Evolutionary conservation across 2,797 vertebrate genomes (phyloP).

Genomic region (Gallinago stenura): DNA sequence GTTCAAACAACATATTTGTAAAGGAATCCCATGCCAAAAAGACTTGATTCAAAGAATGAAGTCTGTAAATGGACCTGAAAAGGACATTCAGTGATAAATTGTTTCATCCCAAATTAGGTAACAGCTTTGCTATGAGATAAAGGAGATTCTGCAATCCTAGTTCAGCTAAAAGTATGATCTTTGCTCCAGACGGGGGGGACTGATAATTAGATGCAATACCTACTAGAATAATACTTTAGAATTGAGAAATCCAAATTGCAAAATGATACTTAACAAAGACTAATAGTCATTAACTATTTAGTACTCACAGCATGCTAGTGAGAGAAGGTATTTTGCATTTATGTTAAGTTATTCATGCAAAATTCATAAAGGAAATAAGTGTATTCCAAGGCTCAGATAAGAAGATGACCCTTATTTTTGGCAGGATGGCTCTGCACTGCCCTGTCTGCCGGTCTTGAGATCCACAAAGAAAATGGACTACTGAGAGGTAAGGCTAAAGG

Average conservation of each 20-base stretch:
- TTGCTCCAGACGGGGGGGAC: background rate
- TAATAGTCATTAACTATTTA: conserved; percentile 25
- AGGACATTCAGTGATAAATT: background rate
- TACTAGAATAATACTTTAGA: background rate
- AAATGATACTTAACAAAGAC: conserved; percentile 36
- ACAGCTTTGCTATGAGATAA: background rate
- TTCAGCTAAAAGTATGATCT: background rate
- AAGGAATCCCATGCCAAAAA: background rate
- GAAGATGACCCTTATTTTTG: background rate
- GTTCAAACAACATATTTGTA: background rate
- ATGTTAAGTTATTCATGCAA: background rate
- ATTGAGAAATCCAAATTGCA: conserved; percentile 59
- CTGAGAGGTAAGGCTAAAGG: background rate
- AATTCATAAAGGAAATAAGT: background rate
- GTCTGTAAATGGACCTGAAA: background rate
- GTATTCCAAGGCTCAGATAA: background rate
- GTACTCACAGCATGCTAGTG: background rate
- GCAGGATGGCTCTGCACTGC: background rate
- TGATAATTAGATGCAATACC: conserved; percentile 4
- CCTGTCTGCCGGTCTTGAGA: background rate
- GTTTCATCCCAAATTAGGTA: background rate
- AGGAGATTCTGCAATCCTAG: background rate
- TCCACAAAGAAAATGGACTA: background rate
- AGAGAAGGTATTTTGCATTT: conserved; percentile 8
- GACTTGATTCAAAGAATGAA: background rate